Evolutionary conservation across 1,140 invertebrate species (phyloP).

Genomic region (Rhizoglyphus robini): DNA sequence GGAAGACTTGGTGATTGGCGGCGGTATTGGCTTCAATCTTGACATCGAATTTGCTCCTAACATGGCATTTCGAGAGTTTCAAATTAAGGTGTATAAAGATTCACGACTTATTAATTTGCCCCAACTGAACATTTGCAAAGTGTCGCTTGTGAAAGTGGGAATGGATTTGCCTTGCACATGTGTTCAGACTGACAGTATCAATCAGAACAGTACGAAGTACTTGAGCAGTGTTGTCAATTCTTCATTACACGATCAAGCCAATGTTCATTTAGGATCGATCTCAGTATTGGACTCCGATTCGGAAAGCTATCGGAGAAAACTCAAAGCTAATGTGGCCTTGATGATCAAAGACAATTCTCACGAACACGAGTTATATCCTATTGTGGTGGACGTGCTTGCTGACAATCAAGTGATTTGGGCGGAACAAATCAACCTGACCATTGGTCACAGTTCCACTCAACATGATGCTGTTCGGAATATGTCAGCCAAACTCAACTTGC

Average conservation of each 20-base stretch:
- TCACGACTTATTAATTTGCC: slow-evolving; percentile 21
- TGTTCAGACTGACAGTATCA: slow-evolving; percentile 24
- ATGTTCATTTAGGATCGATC: background rate
- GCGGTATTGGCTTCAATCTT: slow-evolving; percentile 24
- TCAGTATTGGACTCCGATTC: background rate
- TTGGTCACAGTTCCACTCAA: background rate
- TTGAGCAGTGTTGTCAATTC: background rate
- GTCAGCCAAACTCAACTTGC: background rate
- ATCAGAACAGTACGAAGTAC: slow-evolving; percentile 24
- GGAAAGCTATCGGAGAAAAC: background rate
- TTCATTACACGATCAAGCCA: background rate
- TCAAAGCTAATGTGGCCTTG: background rate
- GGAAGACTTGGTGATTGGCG: slow-evolving; percentile 24
- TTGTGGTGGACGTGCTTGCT: background rate
- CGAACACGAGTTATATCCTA: background rate
- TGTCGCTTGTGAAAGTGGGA: slow-evolving; percentile 23
- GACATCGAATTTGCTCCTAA: slow-evolving; percentile 20
- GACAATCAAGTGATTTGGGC: slow-evolving; percentile 1
- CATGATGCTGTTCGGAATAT: background rate
- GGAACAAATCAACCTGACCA: background rate
- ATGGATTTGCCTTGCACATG: slow-evolving; percentile 25
- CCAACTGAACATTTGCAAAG: slow-evolving; percentile 24
- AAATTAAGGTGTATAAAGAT: slow-evolving; percentile 21
- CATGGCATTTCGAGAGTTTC: slow-evolving; percentile 24
- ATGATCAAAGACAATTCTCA: background rate